Percentiles rank a stretch among this genome's conserved stretches.
Evolutionary conservation across 2,888 invertebrate genomes (phyloP).

Genomic region (Cyrtodaria siliqua): DNA sequence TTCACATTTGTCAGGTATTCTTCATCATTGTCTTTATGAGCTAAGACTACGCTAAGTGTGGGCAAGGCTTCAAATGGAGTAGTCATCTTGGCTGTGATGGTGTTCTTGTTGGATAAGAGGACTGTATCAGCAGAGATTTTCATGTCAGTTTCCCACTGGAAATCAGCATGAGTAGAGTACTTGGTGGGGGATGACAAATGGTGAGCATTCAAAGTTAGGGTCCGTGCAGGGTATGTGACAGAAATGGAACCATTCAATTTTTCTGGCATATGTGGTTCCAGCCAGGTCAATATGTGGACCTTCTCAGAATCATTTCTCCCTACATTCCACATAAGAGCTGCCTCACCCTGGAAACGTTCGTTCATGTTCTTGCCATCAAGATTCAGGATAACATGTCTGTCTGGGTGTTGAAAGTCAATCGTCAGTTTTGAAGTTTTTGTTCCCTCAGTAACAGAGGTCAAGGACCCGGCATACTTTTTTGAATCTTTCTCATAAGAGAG

Average conservation of each 20-base stretch:
- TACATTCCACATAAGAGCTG: conserved; percentile 70
- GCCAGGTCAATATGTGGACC: conserved; percentile 43
- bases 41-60: conserved; percentile 20
- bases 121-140: conserved; percentile 33
- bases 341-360: conserved; percentile 41
- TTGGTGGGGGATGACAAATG: conserved; percentile 45
- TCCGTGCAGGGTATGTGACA: conserved; percentile 54
- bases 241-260: conserved; percentile 59
- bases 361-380: conserved; percentile 47
- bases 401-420: conserved; percentile 63
- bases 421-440: conserved; percentile 45
- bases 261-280: conserved; percentile 39
- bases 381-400: conserved; percentile 57
- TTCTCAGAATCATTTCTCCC: conserved; percentile 47
- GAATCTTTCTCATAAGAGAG: conserved; percentile 41
- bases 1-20: conserved; percentile 40
- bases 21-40: conserved; percentile 34
- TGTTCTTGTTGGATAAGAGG: background rate
- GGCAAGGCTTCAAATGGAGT: conserved; percentile 44
- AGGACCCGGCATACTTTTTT: conserved; percentile 36
- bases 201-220: conserved; percentile 55
- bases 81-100: conserved; percentile 22
- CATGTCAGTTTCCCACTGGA: conserved; percentile 61
- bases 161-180: conserved; percentile 56
- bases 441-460: conserved; percentile 25